Evolutionary conservation across 2,797 vertebrate genomes (phyloP).

Genomic region (Aplochiton taeniatus): DNA sequence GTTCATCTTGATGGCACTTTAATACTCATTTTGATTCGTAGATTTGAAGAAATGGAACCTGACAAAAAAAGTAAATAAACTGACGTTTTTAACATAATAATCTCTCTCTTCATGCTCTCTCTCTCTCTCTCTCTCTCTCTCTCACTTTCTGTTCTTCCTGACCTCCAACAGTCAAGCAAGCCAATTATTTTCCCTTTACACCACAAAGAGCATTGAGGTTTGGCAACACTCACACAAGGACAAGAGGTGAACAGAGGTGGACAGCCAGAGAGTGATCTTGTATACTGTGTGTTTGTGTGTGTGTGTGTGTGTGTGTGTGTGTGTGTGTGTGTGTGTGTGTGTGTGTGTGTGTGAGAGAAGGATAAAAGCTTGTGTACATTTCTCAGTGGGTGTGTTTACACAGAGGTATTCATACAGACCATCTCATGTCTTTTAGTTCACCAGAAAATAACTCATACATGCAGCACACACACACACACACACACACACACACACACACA

Average conservation of each 20-base stretch:
- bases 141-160: constrained; percentile 36
- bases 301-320: background rate
- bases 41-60: too few species aligned
- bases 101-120: constrained; percentile 43
- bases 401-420: too few species aligned
- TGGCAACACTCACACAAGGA: constrained; percentile 53
- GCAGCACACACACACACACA: too few species aligned
- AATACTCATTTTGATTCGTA: too few species aligned
- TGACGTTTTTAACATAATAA: too few species aligned
- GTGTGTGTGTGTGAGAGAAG: background rate
- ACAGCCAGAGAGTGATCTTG: constrained; percentile 4
- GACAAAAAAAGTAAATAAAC: too few species aligned
- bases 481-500: too few species aligned
- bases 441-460: too few species aligned
- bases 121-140: constrained; percentile 40
- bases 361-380: background rate
- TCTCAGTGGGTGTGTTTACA: too few species aligned
- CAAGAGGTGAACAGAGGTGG: constrained; percentile 45
- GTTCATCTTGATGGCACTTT: too few species aligned
- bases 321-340: constrained; percentile 1
- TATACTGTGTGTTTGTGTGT: background rate
- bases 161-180: constrained; percentile 58
- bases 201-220: constrained; percentile 55
- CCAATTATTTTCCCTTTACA: constrained; percentile 69
- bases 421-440: too few species aligned